Percentiles rank a stretch among this genome's conserved stretches.
phyloP scores from a whole-genome alignment of 2,113 vertebrate species.

The Pachypanchax playfairii region DNA sequence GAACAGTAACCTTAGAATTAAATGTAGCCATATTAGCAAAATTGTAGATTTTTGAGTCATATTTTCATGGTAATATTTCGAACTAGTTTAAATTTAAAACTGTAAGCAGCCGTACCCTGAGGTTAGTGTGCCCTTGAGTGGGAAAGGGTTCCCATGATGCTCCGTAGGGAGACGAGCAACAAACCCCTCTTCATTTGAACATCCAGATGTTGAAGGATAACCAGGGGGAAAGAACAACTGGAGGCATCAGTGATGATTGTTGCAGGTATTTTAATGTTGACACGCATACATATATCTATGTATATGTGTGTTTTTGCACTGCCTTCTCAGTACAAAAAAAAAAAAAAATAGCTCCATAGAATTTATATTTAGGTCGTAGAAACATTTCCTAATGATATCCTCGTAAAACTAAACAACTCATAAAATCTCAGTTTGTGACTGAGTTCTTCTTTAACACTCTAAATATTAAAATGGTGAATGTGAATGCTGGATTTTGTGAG shows the following conservation, averaged over 20 bases:
- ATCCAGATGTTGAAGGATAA: slow-evolving; percentile 82
- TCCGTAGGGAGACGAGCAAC: slow-evolving; percentile 74
- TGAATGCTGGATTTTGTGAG: slow-evolving; percentile 72
- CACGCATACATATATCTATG: slow-evolving; percentile 86
- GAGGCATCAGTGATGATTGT: slow-evolving; percentile 82
- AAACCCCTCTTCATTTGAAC: slow-evolving; percentile 78
- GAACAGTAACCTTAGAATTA: slow-evolving; percentile 55
- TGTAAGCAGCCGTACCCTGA: slow-evolving; percentile 53
- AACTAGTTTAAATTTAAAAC: slow-evolving; percentile 43
- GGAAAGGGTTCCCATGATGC: slow-evolving; percentile 73
- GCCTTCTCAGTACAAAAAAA: slow-evolving; percentile 81
- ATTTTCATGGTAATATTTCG: slow-evolving; percentile 43
- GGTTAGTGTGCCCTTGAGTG: slow-evolving; percentile 71
- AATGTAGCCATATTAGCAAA: slow-evolving; percentile 25
- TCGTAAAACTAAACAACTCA: slow-evolving; percentile 64
- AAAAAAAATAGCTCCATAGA: slow-evolving; percentile 61
- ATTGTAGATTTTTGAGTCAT: slow-evolving; percentile 44
- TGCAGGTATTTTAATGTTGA: slow-evolving; percentile 85
- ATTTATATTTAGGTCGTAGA: slow-evolving; percentile 55
- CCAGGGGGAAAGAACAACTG: slow-evolving; percentile 84
- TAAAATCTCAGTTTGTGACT: slow-evolving; percentile 56
- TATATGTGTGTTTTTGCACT: slow-evolving; percentile 87
- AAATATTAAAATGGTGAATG: slow-evolving; percentile 28
- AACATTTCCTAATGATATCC: slow-evolving; percentile 27
- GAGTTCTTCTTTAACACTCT: slow-evolving; percentile 13